Evolutionary conservation across 2,888 invertebrate species (phyloP), one percentile per base, ranked within the genome.

Genomic region (Thysanoteuthis rhombus): DNA sequence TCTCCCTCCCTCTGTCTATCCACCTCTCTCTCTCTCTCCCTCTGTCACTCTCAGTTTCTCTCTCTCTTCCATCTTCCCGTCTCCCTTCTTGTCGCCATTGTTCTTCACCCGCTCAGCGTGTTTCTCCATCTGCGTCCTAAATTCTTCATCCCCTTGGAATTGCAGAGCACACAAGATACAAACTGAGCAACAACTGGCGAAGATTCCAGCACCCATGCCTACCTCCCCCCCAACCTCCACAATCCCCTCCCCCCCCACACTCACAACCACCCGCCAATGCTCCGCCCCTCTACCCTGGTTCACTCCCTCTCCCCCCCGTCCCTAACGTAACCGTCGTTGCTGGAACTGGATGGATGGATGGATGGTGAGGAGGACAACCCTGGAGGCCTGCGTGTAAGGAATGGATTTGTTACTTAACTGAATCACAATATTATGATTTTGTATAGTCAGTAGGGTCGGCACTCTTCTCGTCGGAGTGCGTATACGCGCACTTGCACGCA

Each of bases 401-500:
- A n/a, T 75, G 75, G 25, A 75, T 12, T 75, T 19, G 8, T 32
- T 75, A 75, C n/a, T n/a, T 75, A n/a, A 75, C 32, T n/a, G 75
- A n/a, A n/a, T 8, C n/a, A 75, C n/a, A 75, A 75, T n/a, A 75
- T n/a, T 16, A 75, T 36, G n/a, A 75, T n/a, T 75, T 75, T 16
- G 16, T 16, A 75, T n/a, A 16, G n/a, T 75, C 12, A 19, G 12
- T n/a, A n/a, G 75, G 6, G 16, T n/a, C n/a, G 10, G 19, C n/a
- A 32, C 28, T 12, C 5, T 28, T 58, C 58, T 58, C 58, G 8
- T 75, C 12, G 19, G 36, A 3, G n/a, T 0, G 4, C 1, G n/a
- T 1, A 2, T 16, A 19, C 10, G 0, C n/a, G 8, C 75, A 1
- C 32, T 32, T 10, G n/a, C 12, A 19, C n/a, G n/a, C 19, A 0